Base-by-base conservation (phyloP, 2,888 invertebrate species). In the Gasteruption jaculator region DNA sequence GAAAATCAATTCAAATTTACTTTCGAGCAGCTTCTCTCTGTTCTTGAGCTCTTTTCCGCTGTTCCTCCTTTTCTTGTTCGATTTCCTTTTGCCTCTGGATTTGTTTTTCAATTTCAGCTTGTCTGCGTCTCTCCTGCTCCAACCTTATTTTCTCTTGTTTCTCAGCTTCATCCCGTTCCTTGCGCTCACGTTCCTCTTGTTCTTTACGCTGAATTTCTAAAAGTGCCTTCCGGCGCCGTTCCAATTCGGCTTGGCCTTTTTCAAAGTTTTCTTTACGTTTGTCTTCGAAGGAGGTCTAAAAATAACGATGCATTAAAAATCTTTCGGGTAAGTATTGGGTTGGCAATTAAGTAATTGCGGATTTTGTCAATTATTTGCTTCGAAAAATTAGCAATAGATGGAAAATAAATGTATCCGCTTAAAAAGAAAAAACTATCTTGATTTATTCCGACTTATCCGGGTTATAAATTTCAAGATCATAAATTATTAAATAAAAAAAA, bases 241-340 rank as follows among this genome's bases (percentile, higher is more conserved):
- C 97, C 43, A 99, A 71, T 72, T 97, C 97, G 0, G 95, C 96
- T 68, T 99, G 96, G 0, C 99, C 99, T 52, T 95, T 88, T 51
- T 95, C 96, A 74, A 92, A 93, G 73, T 99, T 99, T 73, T 97
- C 95, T 64, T 92, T 85, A 3, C 99, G 78, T 61, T 92, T 90
- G 66, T 99, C 99, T 66, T 99, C 97, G 73, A 96, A 96, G 0
- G 92, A 83, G 45, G 80, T 82, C 43, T 73, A 39, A 7, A 61
- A 33, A 74, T 74, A 14, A 65, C 63, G 0, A 58, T 65, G 1
- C 74, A 37, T 33, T 11, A 30, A 30, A n/a, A 18, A 11, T 18
- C 10, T 8, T 7, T 32, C 3, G 74, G 0, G 71, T 11, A 20
- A 3, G 7, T 14, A 24, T 22, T 14, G 26, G 14, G 4, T n/a